Evolutionary conservation across 2,113 vertebrate genomes (phyloP).

Genomic region (Phrynosoma blainvillii): DNA sequence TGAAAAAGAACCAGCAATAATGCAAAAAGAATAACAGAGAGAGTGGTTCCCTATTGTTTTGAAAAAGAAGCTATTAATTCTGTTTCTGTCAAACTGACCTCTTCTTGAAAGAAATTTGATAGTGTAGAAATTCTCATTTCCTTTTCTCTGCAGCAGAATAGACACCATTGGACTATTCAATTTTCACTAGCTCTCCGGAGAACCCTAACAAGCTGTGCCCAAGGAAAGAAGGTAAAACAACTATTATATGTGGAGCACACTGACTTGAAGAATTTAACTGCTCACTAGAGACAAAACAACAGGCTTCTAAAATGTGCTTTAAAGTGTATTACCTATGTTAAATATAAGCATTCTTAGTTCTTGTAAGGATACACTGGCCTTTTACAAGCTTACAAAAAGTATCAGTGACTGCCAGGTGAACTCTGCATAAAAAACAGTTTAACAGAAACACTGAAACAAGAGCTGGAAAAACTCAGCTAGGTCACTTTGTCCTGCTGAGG

Average conservation of each 20-base stretch:
- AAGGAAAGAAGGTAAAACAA: slow-evolving; percentile 42
- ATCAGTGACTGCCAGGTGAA: slow-evolving; percentile 20
- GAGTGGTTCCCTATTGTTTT: slow-evolving; percentile 8
- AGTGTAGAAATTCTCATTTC: slow-evolving; percentile 51
- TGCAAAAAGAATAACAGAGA: neutral
- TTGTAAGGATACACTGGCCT: slow-evolving; percentile 10
- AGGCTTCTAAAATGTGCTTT: slow-evolving; percentile 11
- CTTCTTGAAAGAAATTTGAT: slow-evolving; percentile 43
- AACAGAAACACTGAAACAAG: slow-evolving; percentile 38
- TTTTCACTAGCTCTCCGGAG: slow-evolving; percentile 48
- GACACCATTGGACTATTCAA: slow-evolving; percentile 41
- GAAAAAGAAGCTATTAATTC: slow-evolving; percentile 23
- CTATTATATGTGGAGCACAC: slow-evolving; percentile 19
- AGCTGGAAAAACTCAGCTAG: slow-evolving; percentile 28
- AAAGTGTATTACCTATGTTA: slow-evolving; percentile 16
- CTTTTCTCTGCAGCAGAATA: slow-evolving; percentile 44
- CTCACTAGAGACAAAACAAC: slow-evolving; percentile 19
- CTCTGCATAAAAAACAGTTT: slow-evolving; percentile 23
- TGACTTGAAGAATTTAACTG: slow-evolving; percentile 18
- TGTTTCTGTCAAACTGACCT: slow-evolving; percentile 37
- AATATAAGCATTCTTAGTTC: neutral
- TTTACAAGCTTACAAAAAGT: slow-evolving; percentile 46
- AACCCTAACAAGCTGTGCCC: slow-evolving; percentile 34
- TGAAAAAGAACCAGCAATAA: neutral
- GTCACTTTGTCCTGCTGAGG: slow-evolving; percentile 14